Conservation (phyloP, 2,888 invertebrate species). For the Myathropa florea region DNA sequence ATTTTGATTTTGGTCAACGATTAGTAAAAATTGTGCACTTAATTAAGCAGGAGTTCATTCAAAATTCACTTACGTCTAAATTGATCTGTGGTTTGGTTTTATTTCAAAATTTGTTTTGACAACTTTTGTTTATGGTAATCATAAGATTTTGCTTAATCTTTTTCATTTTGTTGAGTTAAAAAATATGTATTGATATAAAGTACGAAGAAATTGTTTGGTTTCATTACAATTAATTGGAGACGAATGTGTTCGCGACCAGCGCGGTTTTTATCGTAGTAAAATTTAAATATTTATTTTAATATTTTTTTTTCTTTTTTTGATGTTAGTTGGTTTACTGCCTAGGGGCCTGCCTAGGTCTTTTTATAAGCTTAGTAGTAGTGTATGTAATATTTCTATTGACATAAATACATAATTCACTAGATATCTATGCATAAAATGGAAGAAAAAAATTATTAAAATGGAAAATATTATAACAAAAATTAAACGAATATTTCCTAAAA, state of each 20-base stretch:
- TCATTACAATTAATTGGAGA: slow-evolving; percentile 15
- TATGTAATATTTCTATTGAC: slow-evolving; percentile 39
- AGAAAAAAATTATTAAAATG: background rate
- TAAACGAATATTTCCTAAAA: too few relatives aligned
- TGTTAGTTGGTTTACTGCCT: slow-evolving; percentile 26
- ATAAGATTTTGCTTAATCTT: slow-evolving; percentile 43
- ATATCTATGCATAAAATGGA: background rate
- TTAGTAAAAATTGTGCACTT: background rate
- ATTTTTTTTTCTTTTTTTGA: slow-evolving; percentile 3
- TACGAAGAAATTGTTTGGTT: slow-evolving; percentile 26
- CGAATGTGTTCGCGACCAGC: slow-evolving; percentile 46
- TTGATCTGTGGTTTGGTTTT: background rate
- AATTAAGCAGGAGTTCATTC: background rate
- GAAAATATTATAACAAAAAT: background rate
- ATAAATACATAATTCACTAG: slow-evolving; percentile 49
- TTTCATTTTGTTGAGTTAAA: background rate
- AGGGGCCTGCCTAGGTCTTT: slow-evolving; percentile 73
- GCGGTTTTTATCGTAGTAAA: slow-evolving; percentile 20
- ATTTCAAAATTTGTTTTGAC: background rate
- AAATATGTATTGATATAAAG: slow-evolving; percentile 26
- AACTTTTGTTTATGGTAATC: slow-evolving; percentile 24
- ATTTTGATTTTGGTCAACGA: background rate
- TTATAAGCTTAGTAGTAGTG: slow-evolving; percentile 68
- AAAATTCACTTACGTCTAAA: background rate
- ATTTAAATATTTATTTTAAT: slow-evolving; percentile 22